Conservation (phyloP, 2,888 invertebrate species). For the Orchesellides sinensis region DNA sequence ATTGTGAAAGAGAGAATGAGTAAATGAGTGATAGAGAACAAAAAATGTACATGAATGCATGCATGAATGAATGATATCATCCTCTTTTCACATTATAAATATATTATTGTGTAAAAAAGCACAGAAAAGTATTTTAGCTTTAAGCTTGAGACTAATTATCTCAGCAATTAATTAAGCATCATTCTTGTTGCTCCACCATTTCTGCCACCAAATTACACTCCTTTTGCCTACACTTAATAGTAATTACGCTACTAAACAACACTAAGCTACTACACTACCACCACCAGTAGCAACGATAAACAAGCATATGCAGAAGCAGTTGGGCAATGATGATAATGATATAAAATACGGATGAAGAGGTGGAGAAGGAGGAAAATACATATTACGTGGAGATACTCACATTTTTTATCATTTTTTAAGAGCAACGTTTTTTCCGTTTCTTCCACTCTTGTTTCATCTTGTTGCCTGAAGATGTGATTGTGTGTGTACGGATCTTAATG, state of each 20-base stretch:
- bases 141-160: conserved; percentile 73
- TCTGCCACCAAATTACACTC: conserved; percentile 68
- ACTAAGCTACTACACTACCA: neutral
- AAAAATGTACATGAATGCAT: neutral
- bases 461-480: conserved; percentile 54
- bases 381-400: neutral
- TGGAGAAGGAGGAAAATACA: conserved; percentile 20
- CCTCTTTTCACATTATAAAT: neutral
- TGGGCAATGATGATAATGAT: conserved; percentile 11
- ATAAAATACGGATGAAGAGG: conserved; percentile 12
- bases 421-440: neutral
- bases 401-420: conserved; percentile 12
- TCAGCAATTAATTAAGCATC: conserved; percentile 74
- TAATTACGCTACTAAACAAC: conserved; percentile 55
- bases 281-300: neutral
- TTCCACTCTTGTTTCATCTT: too few relatives aligned
- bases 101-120: conserved; percentile 54
- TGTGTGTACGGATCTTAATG: conserved; percentile 40
- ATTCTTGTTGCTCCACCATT: conserved; percentile 67
- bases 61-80: conserved; percentile 21
- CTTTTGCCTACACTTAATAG: conserved; percentile 58
- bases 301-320: neutral
- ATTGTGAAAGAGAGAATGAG: conserved; percentile 44
- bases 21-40: neutral
- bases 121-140: conserved; percentile 48